Percentiles rank a stretch among this genome's conserved stretches.
Conservation (phyloP, 2,113 vertebrate genomes). For the Sebastes schlegelii region DNA sequence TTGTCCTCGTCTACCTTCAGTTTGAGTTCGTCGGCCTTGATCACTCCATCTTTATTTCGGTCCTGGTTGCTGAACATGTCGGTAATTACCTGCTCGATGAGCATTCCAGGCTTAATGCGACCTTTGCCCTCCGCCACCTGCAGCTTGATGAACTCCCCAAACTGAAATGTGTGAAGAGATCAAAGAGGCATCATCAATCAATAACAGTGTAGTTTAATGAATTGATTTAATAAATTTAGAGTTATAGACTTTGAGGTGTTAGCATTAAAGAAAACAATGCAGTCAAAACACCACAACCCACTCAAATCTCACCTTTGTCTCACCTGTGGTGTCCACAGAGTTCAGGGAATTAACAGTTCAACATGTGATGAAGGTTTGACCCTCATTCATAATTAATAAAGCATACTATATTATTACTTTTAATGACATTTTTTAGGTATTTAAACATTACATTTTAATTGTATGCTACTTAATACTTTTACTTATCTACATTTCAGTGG, state of each 20-base stretch:
- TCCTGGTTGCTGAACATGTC: conserved; percentile 99
- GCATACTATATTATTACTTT: too few relatives aligned
- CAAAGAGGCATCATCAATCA: neutral
- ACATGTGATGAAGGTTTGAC: too few relatives aligned
- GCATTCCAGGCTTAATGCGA: conserved; percentile 88
- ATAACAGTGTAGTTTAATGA: too few relatives aligned
- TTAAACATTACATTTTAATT: neutral
- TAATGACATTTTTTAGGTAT: neutral
- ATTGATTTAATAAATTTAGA: too few relatives aligned
- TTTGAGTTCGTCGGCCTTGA: conserved; percentile 91
- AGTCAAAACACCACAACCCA: too few relatives aligned
- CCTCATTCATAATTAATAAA: too few relatives aligned
- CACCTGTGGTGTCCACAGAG: too few relatives aligned
- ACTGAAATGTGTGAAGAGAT: conserved; percentile 78
- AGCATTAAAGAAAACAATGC: too few relatives aligned
- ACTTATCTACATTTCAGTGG: neutral
- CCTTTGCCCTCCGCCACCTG: conserved; percentile 92
- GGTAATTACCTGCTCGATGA: conserved; percentile 85
- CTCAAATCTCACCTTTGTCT: too few relatives aligned
- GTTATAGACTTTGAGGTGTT: too few relatives aligned
- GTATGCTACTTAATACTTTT: neutral
- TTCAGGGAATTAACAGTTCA: too few relatives aligned
- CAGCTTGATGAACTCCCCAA: conserved; percentile 91
- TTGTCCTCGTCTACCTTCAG: conserved; percentile 93
- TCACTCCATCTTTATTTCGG: conserved; percentile 91